These are phyloP conservation scores for Cacatua alba DNA, from an alignment of 2,113 vertebrate genomes.

Conservation along the genomic window DNA sequence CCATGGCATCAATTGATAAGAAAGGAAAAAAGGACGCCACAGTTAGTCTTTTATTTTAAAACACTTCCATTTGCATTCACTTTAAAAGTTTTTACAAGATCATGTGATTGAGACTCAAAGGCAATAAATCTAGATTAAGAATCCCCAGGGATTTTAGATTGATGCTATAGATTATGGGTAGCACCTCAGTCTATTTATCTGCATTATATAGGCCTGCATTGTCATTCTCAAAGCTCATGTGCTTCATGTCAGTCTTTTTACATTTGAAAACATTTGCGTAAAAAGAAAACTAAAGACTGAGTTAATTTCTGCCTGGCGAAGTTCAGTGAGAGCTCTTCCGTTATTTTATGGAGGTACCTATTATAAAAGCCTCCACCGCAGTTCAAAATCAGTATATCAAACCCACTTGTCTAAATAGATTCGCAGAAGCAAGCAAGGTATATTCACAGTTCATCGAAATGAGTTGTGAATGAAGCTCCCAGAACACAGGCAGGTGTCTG, in stretches of 20 bases:
- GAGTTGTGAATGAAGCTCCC: not conserved
- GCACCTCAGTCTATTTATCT: conserved; percentile 13
- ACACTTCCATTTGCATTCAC: not conserved
- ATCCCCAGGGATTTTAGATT: not conserved
- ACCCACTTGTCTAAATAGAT: not conserved
- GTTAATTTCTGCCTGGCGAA: not conserved
- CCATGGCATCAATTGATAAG: not conserved
- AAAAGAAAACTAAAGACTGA: not conserved
- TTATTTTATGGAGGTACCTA: not conserved
- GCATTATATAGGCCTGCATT: not conserved
- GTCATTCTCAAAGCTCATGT: not conserved
- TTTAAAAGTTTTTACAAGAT: not conserved
- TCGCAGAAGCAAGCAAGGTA: not conserved
- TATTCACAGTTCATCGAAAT: not conserved
- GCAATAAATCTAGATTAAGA: conserved; percentile 50
- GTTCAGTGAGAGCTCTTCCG: not conserved
- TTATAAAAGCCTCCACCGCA: not conserved
- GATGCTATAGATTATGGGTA: not conserved
- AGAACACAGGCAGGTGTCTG: not conserved
- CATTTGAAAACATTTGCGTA: not conserved
- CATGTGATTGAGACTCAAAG: not conserved
- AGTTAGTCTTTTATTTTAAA: not conserved
- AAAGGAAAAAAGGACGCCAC: not conserved
- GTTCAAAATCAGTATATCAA: not conserved
- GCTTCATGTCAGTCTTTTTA: not conserved